These are phyloP conservation scores for Leptothorax acervorum DNA, from an alignment of 2,888 invertebrate genomes.

Conservation along the genomic window DNA sequence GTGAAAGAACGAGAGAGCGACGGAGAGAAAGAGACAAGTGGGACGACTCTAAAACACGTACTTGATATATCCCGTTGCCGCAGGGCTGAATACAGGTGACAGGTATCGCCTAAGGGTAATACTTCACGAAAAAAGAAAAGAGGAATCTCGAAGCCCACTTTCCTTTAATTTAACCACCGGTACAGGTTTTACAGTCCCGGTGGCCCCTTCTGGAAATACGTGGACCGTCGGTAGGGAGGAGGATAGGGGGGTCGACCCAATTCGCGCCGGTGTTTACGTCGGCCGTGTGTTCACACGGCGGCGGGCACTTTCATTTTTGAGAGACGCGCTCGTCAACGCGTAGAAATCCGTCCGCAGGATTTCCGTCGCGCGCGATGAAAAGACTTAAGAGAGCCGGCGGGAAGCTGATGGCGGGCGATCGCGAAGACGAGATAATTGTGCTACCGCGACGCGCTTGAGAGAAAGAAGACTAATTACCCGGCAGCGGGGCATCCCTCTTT, in stretches of 20 bases:
- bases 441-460: slow-evolving; percentile 35
- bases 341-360: slow-evolving; percentile 49
- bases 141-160: slow-evolving; percentile 58
- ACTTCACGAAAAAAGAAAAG: neutral
- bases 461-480: slow-evolving; percentile 57
- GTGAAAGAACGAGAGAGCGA: neutral
- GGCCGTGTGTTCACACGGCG: slow-evolving; percentile 50
- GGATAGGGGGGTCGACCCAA: slow-evolving; percentile 63
- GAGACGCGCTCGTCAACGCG: slow-evolving; percentile 56
- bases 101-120: slow-evolving; percentile 25
- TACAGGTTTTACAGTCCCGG: slow-evolving; percentile 60
- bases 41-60: slow-evolving; percentile 4
- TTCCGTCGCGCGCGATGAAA: slow-evolving; percentile 18
- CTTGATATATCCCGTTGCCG: neutral
- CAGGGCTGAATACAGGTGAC: neutral
- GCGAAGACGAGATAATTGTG: slow-evolving; percentile 61
- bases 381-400: slow-evolving; percentile 4
- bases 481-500: slow-evolving; percentile 44
- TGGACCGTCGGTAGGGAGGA: slow-evolving; percentile 17
- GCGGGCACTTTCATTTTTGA: slow-evolving; percentile 73
- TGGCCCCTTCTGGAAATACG: slow-evolving; percentile 29
- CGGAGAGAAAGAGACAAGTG: slow-evolving; percentile 1
- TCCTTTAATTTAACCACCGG: slow-evolving; percentile 58
- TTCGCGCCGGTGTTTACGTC: slow-evolving; percentile 63
- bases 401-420: slow-evolving; percentile 22